Evolutionary conservation across 2,797 vertebrate genomes (phyloP).

Genomic region (Numenius phaeopus): DNA sequence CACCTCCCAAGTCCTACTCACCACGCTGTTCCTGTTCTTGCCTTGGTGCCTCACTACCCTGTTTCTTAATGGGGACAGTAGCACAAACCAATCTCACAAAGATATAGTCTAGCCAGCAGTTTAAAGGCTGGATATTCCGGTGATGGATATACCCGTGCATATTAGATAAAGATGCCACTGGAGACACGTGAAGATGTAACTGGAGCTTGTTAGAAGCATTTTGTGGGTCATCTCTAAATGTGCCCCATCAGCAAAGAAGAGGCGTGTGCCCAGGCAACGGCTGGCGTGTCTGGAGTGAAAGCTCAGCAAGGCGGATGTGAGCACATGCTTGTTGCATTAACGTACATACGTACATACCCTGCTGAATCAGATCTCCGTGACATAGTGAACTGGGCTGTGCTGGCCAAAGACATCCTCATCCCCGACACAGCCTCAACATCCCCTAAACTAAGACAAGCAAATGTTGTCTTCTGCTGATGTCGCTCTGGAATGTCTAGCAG

Average conservation of each 20-base stretch:
- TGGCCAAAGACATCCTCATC: neutral
- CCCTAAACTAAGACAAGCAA: neutral
- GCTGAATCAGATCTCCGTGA: neutral
- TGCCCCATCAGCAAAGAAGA: neutral
- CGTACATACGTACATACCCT: rapidly evolving
- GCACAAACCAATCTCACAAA: neutral
- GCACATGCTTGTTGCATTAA: neutral
- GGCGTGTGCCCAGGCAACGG: rapidly evolving
- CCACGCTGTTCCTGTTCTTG: neutral
- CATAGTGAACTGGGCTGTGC: neutral
- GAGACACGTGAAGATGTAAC: neutral
- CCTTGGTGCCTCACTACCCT: no score
- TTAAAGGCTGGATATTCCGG: neutral
- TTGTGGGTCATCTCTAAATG: neutral
- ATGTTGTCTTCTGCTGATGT: neutral
- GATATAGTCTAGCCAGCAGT: neutral
- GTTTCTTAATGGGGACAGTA: neutral
- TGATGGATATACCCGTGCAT: neutral
- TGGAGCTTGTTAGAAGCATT: neutral
- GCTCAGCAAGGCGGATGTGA: neutral
- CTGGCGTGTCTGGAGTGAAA: neutral
- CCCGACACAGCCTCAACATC: neutral
- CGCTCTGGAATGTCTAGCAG: neutral
- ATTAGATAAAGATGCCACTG: neutral
- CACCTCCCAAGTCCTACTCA: no score